phyloP scores from a whole-genome alignment of 2,797 vertebrate species.

The Phaenicophaeus curvirostris region DNA sequence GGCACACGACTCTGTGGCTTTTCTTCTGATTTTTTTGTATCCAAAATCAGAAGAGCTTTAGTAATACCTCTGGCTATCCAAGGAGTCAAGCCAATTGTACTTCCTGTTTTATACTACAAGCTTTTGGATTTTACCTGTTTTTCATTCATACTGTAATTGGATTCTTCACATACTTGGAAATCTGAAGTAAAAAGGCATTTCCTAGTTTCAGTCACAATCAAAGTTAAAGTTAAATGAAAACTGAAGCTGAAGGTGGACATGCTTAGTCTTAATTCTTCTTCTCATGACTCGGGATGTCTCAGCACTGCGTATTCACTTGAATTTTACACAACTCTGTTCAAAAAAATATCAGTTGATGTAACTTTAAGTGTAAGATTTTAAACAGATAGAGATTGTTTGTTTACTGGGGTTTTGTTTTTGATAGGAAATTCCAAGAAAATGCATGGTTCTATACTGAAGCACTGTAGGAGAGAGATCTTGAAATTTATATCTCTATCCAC shows the following conservation, averaged over 20 bases:
- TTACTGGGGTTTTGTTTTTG: neutral
- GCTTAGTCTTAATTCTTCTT: neutral
- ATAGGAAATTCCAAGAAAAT: neutral
- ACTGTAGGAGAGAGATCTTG: neutral
- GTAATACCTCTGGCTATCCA: neutral
- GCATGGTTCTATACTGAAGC: neutral
- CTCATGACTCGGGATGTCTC: neutral
- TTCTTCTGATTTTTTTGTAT: neutral
- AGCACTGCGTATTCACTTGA: neutral
- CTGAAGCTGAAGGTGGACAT: neutral
- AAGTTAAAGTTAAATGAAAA: neutral
- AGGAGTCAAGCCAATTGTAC: neutral
- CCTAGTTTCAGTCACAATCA: neutral
- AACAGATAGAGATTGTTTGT: neutral
- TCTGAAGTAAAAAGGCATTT: neutral
- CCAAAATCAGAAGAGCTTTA: neutral
- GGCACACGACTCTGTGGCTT: fast-evolving
- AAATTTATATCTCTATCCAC: neutral
- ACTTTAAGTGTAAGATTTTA: neutral
- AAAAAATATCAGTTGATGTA: neutral
- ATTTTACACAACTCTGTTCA: neutral
- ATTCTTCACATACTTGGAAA: neutral
- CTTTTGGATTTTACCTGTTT: neutral
- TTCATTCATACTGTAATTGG: neutral
- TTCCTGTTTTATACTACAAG: neutral